phyloP scores from a whole-genome alignment of 2,888 invertebrate species.

The Torymus tubicola region DNA sequence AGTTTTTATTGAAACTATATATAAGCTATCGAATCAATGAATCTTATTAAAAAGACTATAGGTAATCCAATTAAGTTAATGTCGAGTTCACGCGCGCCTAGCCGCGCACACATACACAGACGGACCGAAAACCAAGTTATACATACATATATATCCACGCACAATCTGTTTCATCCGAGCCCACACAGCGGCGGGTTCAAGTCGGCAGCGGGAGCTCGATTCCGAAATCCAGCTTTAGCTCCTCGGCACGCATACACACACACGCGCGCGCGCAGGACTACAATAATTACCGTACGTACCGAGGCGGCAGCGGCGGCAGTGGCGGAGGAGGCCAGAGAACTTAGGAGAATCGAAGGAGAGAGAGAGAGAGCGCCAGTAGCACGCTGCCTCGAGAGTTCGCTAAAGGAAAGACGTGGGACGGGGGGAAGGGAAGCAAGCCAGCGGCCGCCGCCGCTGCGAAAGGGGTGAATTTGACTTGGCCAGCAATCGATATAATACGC shows the following conservation, averaged over 20 bases:
- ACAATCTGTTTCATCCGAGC: not conserved
- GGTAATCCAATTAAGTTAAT: too few relatives aligned
- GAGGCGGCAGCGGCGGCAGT: constrained; percentile 20
- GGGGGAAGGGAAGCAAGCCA: not conserved
- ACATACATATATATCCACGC: constrained; percentile 21
- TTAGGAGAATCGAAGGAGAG: constrained; percentile 28
- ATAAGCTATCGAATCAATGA: too few relatives aligned
- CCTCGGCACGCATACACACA: not conserved
- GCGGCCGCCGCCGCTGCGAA: constrained; percentile 6
- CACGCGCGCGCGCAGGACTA: constrained; percentile 4
- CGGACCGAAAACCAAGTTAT: not conserved
- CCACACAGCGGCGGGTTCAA: not conserved
- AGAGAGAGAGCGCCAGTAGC: not conserved
- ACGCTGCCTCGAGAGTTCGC: not conserved
- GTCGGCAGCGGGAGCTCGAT: not conserved
- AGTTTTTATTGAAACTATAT: too few relatives aligned
- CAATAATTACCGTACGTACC: constrained; percentile 61
- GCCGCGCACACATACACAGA: not conserved
- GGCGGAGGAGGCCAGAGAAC: not conserved
- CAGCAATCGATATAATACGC: constrained; percentile 75
- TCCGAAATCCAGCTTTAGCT: constrained; percentile 18
- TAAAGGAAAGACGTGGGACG: not conserved
- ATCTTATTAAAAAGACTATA: too few relatives aligned
- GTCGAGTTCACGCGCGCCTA: too few relatives aligned
- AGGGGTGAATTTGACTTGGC: constrained; percentile 70